These are phyloP conservation scores for Apteryx mantelli DNA, from an alignment of 2,113 vertebrate genomes.

Conservation along the genomic window DNA sequence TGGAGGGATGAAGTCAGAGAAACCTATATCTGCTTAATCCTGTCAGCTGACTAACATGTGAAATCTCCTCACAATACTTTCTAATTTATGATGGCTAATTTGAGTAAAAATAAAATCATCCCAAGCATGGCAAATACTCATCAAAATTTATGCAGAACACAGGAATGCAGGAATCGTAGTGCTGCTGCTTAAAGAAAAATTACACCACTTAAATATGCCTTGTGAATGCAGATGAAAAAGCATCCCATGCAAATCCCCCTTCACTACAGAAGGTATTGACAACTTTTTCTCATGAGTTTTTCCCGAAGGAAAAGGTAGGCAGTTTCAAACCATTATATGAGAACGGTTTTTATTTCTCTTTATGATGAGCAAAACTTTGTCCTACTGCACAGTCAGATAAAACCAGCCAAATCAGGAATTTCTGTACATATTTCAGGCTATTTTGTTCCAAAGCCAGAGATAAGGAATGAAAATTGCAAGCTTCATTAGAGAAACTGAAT, in stretches of 20 bases:
- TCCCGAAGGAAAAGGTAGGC: neutral
- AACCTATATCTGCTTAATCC: neutral
- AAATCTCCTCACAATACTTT: neutral
- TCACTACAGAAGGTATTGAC: neutral
- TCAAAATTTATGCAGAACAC: neutral
- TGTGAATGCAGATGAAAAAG: neutral
- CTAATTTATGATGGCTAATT: neutral
- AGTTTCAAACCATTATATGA: neutral
- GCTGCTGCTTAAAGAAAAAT: neutral
- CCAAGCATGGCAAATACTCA: neutral
- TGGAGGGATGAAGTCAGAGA: neutral
- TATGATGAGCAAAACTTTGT: neutral
- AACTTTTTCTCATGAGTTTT: neutral
- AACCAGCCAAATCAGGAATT: accelerated
- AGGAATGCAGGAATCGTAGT: neutral
- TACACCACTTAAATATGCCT: neutral
- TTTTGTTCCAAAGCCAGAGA: neutral
- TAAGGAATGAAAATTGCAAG: neutral
- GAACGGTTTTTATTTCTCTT: neutral
- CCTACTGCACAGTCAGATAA: neutral
- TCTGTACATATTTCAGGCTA: neutral
- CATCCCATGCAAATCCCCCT: neutral
- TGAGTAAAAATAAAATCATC: neutral
- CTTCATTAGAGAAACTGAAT: neutral
- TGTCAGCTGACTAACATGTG: neutral